Base-by-base conservation (phyloP, 2,113 vertebrate species). In the Oreochromis aureus region DNA sequence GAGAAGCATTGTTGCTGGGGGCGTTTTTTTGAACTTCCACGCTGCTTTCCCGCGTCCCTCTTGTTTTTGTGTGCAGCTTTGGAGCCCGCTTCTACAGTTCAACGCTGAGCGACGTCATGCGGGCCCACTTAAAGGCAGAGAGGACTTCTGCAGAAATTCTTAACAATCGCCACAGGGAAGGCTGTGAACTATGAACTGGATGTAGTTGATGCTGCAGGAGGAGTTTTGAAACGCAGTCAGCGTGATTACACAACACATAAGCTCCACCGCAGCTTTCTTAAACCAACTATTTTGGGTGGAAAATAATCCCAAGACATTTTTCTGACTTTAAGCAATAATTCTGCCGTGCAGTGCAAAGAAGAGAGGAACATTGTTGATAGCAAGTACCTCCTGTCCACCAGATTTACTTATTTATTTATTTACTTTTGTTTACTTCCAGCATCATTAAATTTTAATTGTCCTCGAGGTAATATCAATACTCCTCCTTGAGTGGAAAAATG, bases 101-200 rank as follows among this genome's bases (percentile, higher is more conserved):
- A 51, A 73, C 4, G 11, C 18, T 12, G 2, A 48, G 5, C 46
- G 10, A 83, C 86, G 89, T 94, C 83, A 80, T 66, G 3, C 32
- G 83, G 10, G 51, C 80, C 56, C 16, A 9, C 58, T 13, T 34
- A 13, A 8, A 63, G 82, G 81, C 4, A 84, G 30, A 54, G 22
- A 12, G 30, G 34, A 7, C 46, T 63, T 24, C 5, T 5, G 3
- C 18, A 39, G 69, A 55, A 82, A 61, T 13, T 24, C 27, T n/a
- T 10, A n/a, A 15, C 41, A 30, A n/a, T 10, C 18, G 19, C 10
- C 27, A 36, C 7, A 36, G 71, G 48, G 54, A 87, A 58, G 22
- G 58, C 24, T 51, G 71, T 78, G 93, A 92, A 94, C 94, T 94
- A 9, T 94, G 94, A 91, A 93, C 93, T 93, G 93, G 87, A 88